Base-by-base conservation (phyloP, 1,140 invertebrate species). In the Listronotus oregonensis region DNA sequence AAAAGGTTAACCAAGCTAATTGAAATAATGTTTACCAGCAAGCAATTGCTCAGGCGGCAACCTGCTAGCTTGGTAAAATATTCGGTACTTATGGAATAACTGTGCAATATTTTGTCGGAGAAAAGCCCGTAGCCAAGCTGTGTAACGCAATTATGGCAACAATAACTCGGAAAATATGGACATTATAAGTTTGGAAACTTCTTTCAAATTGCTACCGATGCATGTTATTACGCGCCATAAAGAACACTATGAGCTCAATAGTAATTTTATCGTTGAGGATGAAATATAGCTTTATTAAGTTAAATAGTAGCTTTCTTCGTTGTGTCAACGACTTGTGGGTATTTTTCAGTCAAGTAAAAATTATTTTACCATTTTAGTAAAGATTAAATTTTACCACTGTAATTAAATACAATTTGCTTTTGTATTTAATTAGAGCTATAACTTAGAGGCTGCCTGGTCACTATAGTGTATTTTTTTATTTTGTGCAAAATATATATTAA, bases 151-250 rank as follows among this genome's bases (percentile, higher is more conserved):
- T 46, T 46, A 46, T 46, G 43, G 43, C 43, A 12, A 46, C 43
- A 46, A 46, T 46, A 46, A 46, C 43, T 46, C 43, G 43, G 43
- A 17, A 46, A 46, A 46, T 46, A 51, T 32, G 49, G 31, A 51
- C 49, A 51, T 51, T 51, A 51, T 51, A 51, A 51, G 27, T 51
- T 51, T 51, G 21, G 21, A 51, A 51, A 51, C 49, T 51, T 49
- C 46, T 49, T 49, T 51, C 49, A 34, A 51, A 31, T 51, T 51
- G 49, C 31, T 51, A 18, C 49, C 49, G 49, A 51, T 51, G 49
- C 49, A 51, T 51, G 49, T 51, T 51, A 51, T 51, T 51, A 51
- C 49, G 12, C 49, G 49, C 49, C 49, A 32, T 51, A 51, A 51
- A 51, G 49, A 31, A 51, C 49, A 32, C 49, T 32, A 32, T 21